These are phyloP conservation scores for Euleptes europaea DNA, from an alignment of 2,113 vertebrate genomes.

Conservation along the genomic window DNA sequence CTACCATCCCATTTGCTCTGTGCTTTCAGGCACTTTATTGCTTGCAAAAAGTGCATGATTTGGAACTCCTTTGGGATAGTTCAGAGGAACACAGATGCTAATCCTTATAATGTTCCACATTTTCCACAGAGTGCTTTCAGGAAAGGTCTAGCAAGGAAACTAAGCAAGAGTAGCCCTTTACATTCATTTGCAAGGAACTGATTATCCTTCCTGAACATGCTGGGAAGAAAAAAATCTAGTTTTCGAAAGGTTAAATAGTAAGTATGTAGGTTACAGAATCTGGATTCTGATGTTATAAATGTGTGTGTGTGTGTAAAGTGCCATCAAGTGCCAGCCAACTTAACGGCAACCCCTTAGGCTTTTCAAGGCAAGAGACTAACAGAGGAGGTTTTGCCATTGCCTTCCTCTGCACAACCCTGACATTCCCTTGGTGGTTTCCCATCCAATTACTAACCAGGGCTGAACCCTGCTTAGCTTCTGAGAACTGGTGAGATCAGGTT, in stretches of 20 bases:
- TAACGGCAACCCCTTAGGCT: too few species aligned
- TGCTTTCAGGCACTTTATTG: accelerated
- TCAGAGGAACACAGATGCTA: not conserved
- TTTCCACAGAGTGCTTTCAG: not conserved
- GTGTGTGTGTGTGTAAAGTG: too few species aligned
- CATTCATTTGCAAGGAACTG: not conserved
- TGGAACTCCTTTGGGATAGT: not conserved
- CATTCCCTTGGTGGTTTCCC: too few species aligned
- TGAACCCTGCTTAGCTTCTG: too few species aligned
- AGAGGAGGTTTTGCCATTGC: too few species aligned
- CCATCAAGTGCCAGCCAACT: too few species aligned
- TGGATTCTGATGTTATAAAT: not conserved
- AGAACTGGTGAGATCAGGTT: too few species aligned
- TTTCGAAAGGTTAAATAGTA: not conserved
- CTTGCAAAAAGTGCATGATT: conserved; percentile 1
- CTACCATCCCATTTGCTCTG: not conserved
- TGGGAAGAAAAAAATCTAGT: too few species aligned
- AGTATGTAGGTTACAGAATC: not conserved
- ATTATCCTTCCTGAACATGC: not conserved
- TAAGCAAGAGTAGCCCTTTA: not conserved
- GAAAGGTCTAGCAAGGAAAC: not conserved
- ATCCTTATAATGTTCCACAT: not conserved
- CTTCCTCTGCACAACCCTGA: too few species aligned
- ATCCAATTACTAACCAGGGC: too few species aligned
- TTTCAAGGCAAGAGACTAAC: too few species aligned